A percentile compares a stretch with the other conserved stretches of the same genome.
phyloP scores from a whole-genome alignment of 2,797 vertebrate species.

The Diplodus puntazzo region DNA sequence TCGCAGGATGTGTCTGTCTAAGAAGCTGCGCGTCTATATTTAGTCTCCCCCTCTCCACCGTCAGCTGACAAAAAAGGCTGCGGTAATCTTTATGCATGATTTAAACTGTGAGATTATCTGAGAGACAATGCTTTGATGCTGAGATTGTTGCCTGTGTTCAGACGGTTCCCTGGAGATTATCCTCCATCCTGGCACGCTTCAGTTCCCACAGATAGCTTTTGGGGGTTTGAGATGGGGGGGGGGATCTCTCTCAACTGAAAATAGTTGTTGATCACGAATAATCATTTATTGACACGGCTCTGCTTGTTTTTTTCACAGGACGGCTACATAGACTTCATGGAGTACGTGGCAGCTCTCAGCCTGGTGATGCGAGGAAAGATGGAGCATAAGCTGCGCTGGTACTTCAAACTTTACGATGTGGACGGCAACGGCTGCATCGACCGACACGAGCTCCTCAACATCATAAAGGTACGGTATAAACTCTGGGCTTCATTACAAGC shows the following conservation, averaged over 20 bases:
- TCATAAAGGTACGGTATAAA: conserved; percentile 87
- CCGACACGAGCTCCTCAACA: conserved; percentile 92
- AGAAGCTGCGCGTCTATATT: conserved; percentile 65
- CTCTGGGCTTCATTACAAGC: not conserved
- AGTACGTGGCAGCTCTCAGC: conserved; percentile 94
- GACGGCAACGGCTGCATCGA: conserved; percentile 95
- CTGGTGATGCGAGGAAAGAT: conserved; percentile 94
- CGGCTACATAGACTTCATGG: conserved; percentile 95
- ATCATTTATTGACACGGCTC: not conserved
- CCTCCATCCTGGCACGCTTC: conserved; percentile 23
- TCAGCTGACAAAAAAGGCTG: conserved; percentile 62
- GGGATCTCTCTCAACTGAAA: conserved; percentile 4
- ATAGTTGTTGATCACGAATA: not conserved
- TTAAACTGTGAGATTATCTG: conserved; percentile 78
- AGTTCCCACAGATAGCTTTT: conserved; percentile 9
- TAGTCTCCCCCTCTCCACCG: conserved; percentile 37
- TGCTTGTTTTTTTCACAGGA: conserved; percentile 81
- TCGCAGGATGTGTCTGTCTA: conserved; percentile 44
- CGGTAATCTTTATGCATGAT: conserved; percentile 68
- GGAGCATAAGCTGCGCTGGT: conserved; percentile 96
- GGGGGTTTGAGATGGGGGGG: not conserved
- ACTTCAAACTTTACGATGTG: conserved; percentile 95
- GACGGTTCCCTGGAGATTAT: conserved; percentile 57
- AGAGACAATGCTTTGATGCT: conserved; percentile 61
- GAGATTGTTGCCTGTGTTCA: conserved; percentile 49